A percentile compares a stretch with the other conserved stretches of the same genome.
These are phyloP conservation scores for Cygnus atratus DNA, from an alignment of 2,113 vertebrate species.

Conservation along the genomic window DNA sequence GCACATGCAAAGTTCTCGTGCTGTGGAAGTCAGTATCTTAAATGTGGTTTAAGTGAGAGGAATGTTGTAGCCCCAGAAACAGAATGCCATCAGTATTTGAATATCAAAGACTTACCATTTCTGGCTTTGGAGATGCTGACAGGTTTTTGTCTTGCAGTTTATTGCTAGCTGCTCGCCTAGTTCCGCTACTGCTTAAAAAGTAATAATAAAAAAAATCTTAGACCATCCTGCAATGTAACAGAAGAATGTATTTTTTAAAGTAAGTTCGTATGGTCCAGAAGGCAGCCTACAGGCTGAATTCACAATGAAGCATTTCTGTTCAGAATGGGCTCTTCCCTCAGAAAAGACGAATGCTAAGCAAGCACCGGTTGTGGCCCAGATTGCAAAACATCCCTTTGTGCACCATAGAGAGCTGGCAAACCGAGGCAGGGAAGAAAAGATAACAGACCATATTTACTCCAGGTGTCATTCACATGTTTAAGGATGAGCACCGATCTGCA, in stretches of 20 bases:
- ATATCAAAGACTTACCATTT: slow-evolving; percentile 66
- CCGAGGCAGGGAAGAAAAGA: neutral
- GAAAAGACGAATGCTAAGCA: neutral
- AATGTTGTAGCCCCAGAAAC: neutral
- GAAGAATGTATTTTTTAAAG: neutral
- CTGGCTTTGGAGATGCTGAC: slow-evolving; percentile 26
- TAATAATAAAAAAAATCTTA: neutral
- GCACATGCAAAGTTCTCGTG: neutral
- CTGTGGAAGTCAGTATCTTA: neutral
- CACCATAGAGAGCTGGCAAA: neutral
- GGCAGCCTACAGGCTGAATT: neutral
- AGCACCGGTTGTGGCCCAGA: neutral
- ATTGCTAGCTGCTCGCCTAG: slow-evolving; percentile 27
- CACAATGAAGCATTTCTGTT: neutral
- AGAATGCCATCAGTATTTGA: neutral
- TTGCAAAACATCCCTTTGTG: neutral
- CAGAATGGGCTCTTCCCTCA: neutral
- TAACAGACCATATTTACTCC: neutral
- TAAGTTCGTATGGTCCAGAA: neutral
- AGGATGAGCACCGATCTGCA: neutral
- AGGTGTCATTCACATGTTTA: neutral
- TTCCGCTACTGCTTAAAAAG: slow-evolving; percentile 25
- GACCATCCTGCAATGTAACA: neutral
- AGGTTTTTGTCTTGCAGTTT: slow-evolving; percentile 29
- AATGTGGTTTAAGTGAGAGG: neutral